A percentile compares a stretch with the other conserved stretches of the same genome.
These are phyloP conservation scores for Paraplagusia blochii DNA, from an alignment of 2,113 vertebrate species.

Conservation along the genomic window DNA sequence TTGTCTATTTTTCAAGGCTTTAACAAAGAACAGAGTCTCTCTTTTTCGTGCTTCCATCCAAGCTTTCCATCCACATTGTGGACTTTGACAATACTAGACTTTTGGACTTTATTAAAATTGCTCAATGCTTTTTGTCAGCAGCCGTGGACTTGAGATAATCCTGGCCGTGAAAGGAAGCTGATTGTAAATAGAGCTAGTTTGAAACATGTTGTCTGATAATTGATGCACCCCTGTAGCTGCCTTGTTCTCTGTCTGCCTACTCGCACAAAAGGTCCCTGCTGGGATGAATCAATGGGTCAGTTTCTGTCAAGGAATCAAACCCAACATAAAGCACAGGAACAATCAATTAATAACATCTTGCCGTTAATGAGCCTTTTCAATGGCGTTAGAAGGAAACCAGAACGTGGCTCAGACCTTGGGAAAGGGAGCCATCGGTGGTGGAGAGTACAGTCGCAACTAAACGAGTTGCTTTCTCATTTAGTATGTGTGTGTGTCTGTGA, in stretches of 20 bases:
- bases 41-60: constrained; percentile 35
- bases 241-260: constrained; percentile 56
- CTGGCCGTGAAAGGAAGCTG: constrained; percentile 48
- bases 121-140: constrained; percentile 37
- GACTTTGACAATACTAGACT: constrained; percentile 44
- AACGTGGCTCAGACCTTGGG: constrained; percentile 32
- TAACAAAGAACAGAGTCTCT: constrained; percentile 32
- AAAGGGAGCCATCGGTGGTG: constrained; percentile 10
- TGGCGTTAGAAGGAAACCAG: constrained; percentile 31
- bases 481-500: too few relatives aligned
- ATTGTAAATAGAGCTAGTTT: constrained; percentile 46
- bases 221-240: constrained; percentile 56
- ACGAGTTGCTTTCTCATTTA: too few relatives aligned
- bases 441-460: too few relatives aligned
- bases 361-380: constrained; percentile 24
- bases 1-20: constrained; percentile 31
- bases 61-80: constrained; percentile 36
- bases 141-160: constrained; percentile 54
- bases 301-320: constrained; percentile 50
- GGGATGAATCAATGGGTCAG: constrained; percentile 52
- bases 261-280: constrained; percentile 51
- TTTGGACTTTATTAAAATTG: constrained; percentile 46
- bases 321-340: constrained; percentile 20
- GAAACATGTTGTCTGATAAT: constrained; percentile 62
- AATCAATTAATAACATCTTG: constrained; percentile 30